These are phyloP conservation scores for Callipepla squamata DNA, from an alignment of 2,113 vertebrate species.

Conservation along the genomic window DNA sequence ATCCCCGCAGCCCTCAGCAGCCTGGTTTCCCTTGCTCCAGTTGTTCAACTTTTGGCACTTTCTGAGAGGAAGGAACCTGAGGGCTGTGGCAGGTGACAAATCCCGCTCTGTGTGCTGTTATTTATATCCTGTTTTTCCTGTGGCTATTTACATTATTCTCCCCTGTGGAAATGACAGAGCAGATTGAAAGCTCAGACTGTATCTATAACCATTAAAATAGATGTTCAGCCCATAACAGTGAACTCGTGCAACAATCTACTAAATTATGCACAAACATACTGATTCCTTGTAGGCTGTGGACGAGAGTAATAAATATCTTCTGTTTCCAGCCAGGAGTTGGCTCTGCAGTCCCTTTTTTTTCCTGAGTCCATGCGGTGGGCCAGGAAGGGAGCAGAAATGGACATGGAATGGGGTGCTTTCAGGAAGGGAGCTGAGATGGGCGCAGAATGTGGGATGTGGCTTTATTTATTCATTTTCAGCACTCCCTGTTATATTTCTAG, in stretches of 20 bases:
- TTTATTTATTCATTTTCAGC: not conserved
- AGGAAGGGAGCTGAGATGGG: constrained; percentile 8
- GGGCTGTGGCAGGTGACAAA: not conserved
- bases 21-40: not conserved
- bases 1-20: not conserved
- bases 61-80: not conserved
- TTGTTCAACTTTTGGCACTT: not conserved
- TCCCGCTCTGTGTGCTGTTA: not conserved
- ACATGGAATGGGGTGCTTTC: not conserved
- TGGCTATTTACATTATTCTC: constrained; percentile 36
- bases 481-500: not conserved
- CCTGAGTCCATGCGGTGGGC: not conserved
- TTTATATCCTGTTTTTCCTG: constrained; percentile 9
- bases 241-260: constrained; percentile 59
- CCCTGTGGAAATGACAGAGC: not conserved
- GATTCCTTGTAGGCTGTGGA: constrained; percentile 15
- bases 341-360: not conserved
- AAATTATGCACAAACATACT: constrained; percentile 68
- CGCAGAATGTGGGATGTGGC: not conserved
- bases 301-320: constrained; percentile 24
- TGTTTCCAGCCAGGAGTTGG: not conserved
- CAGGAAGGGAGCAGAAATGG: constrained; percentile 14
- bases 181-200: constrained; percentile 65
- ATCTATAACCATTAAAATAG: constrained; percentile 68
- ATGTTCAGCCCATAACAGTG: constrained; percentile 57